Conservation (phyloP, 2,797 vertebrate genomes). For the Potorous gilbertii region DNA sequence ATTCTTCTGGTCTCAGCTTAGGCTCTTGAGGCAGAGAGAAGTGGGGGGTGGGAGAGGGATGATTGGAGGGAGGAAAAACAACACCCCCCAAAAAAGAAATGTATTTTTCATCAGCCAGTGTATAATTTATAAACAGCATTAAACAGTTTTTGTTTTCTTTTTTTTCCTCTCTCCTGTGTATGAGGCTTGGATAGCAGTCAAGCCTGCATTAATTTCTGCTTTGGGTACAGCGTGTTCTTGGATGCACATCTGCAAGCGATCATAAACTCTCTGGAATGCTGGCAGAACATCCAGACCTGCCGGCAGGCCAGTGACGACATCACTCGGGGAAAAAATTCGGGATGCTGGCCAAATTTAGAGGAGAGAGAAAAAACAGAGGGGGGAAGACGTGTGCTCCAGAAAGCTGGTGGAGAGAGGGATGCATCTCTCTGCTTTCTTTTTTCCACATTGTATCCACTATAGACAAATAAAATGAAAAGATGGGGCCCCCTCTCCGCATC, state of each 20-base stretch:
- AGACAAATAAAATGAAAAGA: background rate
- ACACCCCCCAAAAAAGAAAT: slow-evolving; percentile 75
- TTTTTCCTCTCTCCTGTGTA: slow-evolving; percentile 89
- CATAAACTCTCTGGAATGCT: slow-evolving; percentile 99
- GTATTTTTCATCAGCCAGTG: slow-evolving; percentile 92
- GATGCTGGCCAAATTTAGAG: slow-evolving; percentile 81
- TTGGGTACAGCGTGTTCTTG: slow-evolving; percentile 99
- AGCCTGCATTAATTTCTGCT: slow-evolving; percentile 99
- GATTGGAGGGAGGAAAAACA: background rate
- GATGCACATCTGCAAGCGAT: slow-evolving; percentile 99
- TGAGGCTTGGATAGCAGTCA: slow-evolving; percentile 96
- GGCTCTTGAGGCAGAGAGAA: slow-evolving; percentile 83
- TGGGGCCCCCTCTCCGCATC: background rate
- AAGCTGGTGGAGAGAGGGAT: background rate
- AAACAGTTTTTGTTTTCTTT: slow-evolving; percentile 88
- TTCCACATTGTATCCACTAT: background rate
- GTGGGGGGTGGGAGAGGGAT: slow-evolving; percentile 38
- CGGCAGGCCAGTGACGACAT: slow-evolving; percentile 99
- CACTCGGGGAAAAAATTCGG: slow-evolving; percentile 93
- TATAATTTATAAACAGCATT: slow-evolving; percentile 93
- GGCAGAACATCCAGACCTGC: slow-evolving; percentile 99
- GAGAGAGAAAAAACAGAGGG: background rate
- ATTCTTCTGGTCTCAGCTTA: slow-evolving; percentile 87
- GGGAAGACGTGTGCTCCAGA: slow-evolving; percentile 34
- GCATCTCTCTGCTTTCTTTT: slow-evolving; percentile 33